These are phyloP conservation scores for Pterocles orientalis DNA, from an alignment of 2,113 vertebrate genomes.

Conservation along the genomic window DNA sequence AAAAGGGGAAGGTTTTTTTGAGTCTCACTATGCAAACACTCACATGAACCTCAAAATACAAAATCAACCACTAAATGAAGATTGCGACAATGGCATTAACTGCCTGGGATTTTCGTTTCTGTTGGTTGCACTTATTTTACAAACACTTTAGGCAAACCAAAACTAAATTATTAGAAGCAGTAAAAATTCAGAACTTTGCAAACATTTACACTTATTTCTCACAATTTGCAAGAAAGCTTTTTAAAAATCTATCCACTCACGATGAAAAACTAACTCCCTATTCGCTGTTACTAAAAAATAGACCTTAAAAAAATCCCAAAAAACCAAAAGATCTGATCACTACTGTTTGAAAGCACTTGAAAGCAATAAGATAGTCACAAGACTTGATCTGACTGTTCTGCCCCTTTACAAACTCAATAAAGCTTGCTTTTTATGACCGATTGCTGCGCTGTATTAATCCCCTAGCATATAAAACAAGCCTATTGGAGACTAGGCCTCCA, in stretches of 20 bases:
- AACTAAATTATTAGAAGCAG: not conserved
- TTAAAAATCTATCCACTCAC: not conserved
- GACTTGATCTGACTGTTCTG: slow-evolving; percentile 74
- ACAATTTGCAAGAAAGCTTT: not conserved
- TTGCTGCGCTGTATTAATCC: slow-evolving; percentile 84
- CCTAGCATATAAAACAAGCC: slow-evolving; percentile 76
- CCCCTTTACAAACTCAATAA: slow-evolving; percentile 73
- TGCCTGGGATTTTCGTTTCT: not conserved
- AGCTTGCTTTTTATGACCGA: slow-evolving; percentile 80
- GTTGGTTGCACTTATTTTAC: accelerated
- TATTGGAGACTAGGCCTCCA: slow-evolving; percentile 75
- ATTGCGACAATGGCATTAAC: not conserved
- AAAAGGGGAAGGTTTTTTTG: not conserved
- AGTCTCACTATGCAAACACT: not conserved
- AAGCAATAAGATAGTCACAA: slow-evolving; percentile 79
- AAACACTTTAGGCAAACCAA: not conserved
- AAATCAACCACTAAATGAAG: not conserved
- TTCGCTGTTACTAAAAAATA: slow-evolving; percentile 64
- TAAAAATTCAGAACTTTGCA: not conserved
- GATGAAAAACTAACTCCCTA: slow-evolving; percentile 67
- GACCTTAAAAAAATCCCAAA: not conserved
- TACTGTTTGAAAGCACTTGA: slow-evolving; percentile 72
- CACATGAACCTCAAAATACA: not conserved
- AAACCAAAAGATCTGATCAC: slow-evolving; percentile 46
- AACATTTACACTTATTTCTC: not conserved